These are phyloP conservation scores for Talpa occidentalis DNA, from an alignment of 2,113 vertebrate genomes.

Conservation along the genomic window DNA sequence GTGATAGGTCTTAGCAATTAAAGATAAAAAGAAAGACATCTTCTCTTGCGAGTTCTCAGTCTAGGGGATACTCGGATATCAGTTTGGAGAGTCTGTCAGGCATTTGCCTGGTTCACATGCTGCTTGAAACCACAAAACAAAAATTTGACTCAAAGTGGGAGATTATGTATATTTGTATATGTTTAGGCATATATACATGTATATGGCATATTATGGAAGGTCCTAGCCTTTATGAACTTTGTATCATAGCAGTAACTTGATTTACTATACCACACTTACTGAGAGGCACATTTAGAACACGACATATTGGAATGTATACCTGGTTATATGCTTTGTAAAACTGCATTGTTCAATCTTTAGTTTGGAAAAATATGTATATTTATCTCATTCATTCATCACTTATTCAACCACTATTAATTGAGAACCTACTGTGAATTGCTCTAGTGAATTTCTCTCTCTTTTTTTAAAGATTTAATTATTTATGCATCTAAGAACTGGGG, in stretches of 20 bases:
- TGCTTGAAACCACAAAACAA: neutral
- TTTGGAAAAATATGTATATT: constrained; percentile 41
- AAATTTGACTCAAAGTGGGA: neutral
- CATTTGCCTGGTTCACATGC: neutral
- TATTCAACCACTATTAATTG: neutral
- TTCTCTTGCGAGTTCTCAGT: neutral
- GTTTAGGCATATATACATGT: neutral
- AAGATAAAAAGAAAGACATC: neutral
- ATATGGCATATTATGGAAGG: neutral
- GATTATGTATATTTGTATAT: too few relatives aligned
- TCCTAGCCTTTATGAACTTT: neutral
- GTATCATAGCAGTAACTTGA: neutral
- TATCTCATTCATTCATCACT: neutral
- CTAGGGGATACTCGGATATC: neutral
- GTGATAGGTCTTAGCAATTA: neutral
- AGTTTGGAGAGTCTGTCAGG: neutral
- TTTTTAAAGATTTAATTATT: too few relatives aligned
- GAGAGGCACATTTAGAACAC: neutral
- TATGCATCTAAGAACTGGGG: too few relatives aligned
- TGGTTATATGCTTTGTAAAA: neutral
- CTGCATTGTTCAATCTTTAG: neutral
- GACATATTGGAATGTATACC: neutral
- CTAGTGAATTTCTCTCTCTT: too few relatives aligned
- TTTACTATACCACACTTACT: neutral
- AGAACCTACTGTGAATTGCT: neutral